phyloP scores from a whole-genome alignment of 2,113 vertebrate species.

The Riparia riparia region DNA sequence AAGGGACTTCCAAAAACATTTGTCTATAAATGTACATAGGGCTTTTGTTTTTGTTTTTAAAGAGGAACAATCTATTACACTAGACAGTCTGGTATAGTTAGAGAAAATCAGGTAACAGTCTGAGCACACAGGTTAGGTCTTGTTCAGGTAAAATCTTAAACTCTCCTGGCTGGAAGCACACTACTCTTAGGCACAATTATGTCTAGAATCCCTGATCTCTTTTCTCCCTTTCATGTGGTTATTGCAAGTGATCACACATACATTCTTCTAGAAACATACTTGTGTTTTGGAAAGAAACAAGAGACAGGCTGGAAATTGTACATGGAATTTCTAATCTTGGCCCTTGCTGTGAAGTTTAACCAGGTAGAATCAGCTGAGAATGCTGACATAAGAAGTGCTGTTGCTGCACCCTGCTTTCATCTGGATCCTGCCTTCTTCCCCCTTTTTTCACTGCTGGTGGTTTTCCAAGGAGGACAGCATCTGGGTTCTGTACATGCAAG shows the following conservation, averaged over 20 bases:
- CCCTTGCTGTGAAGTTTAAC: background rate
- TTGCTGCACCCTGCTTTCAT: background rate
- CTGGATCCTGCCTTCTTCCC: background rate
- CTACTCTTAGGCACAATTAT: background rate
- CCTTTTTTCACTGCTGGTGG: background rate
- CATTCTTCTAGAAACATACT: background rate
- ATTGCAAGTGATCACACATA: background rate
- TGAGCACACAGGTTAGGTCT: background rate
- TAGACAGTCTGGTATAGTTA: background rate
- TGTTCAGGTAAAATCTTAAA: background rate
- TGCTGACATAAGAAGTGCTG: background rate
- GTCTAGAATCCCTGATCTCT: background rate
- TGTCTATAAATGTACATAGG: background rate
- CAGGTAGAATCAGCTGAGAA: background rate
- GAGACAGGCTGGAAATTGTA: background rate
- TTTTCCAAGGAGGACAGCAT: background rate
- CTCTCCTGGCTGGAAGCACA: background rate
- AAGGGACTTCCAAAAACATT: background rate
- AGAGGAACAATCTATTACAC: background rate
- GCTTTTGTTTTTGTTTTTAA: background rate
- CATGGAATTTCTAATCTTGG: background rate
- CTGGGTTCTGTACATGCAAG: background rate
- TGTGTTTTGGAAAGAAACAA: background rate
- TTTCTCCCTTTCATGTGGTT: background rate
- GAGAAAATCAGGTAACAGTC: background rate